Conservation (phyloP, 2,888 invertebrate genomes). For the Vannuccia rotundouncinata region DNA sequence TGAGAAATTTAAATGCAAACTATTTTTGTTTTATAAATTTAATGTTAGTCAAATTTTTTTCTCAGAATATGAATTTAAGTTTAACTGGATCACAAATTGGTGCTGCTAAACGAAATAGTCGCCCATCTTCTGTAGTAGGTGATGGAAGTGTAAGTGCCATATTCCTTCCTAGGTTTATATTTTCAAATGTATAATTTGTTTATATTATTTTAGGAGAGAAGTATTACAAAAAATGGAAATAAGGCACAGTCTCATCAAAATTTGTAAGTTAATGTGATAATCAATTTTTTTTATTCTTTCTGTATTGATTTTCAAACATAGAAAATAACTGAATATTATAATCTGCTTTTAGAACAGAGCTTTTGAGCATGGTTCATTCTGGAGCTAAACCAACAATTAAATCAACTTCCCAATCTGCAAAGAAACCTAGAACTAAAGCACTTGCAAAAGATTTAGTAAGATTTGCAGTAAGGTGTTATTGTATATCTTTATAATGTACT, state of each 20-base stretch:
- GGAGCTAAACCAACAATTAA: not conserved
- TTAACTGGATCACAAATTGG: conserved; percentile 51
- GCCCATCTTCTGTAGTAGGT: not conserved
- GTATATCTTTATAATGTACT: not conserved
- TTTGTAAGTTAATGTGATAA: not conserved
- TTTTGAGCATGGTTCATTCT: not conserved
- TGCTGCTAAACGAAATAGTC: conserved; percentile 32
- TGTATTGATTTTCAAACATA: not conserved
- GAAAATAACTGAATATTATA: not conserved
- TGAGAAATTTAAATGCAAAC: too few species aligned
- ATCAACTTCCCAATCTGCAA: not conserved
- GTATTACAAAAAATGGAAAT: not conserved
- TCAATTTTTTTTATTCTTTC: not conserved
- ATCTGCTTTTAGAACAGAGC: not conserved
- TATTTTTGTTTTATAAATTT: too few species aligned
- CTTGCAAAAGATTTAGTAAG: not conserved
- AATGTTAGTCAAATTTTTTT: too few species aligned
- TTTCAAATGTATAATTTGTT: not conserved
- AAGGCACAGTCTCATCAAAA: not conserved
- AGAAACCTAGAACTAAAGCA: not conserved
- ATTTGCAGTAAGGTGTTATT: not conserved
- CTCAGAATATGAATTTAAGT: conserved; percentile 44
- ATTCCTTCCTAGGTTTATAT: not conserved
- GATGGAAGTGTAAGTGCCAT: not conserved
- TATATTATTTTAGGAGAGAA: not conserved